Percentiles rank a stretch among this genome's conserved stretches.
Evolutionary conservation across 2,797 vertebrate species (phyloP).

Genomic region (Chiloscyllium punctatum): DNA sequence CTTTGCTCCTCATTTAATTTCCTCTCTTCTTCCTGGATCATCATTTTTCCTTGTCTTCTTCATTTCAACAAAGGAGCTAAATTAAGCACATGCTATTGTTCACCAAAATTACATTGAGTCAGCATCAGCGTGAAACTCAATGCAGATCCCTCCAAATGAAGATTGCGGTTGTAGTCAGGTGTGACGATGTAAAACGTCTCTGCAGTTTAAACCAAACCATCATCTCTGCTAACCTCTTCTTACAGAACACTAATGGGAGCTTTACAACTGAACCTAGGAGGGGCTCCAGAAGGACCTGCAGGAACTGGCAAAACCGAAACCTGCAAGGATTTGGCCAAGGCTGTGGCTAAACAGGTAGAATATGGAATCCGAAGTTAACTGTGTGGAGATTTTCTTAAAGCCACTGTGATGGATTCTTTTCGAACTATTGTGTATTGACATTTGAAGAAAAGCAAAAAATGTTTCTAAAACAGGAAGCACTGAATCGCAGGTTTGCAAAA

Average conservation of each 20-base stretch:
- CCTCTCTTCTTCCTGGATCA: neutral
- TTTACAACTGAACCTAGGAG: constrained; percentile 53
- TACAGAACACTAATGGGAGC: constrained; percentile 61
- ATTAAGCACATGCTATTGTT: neutral
- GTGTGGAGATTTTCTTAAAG: neutral
- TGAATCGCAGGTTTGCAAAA: too few relatives aligned
- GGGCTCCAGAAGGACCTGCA: constrained; percentile 53
- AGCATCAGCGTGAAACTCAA: neutral
- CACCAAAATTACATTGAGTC: neutral
- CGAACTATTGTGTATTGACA: neutral
- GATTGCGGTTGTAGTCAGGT: neutral
- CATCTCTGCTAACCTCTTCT: constrained; percentile 40
- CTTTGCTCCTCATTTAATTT: neutral
- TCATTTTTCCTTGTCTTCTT: neutral
- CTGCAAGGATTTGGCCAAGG: constrained; percentile 46
- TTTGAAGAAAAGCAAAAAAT: neutral
- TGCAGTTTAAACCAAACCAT: neutral
- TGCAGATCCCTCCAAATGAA: neutral
- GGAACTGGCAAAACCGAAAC: constrained; percentile 51
- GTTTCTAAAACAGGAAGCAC: neutral
- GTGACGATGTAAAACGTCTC: too few relatives aligned
- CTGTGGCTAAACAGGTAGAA: constrained; percentile 49
- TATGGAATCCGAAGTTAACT: neutral
- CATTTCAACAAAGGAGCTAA: too few relatives aligned
- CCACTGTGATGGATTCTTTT: neutral